Conservation (phyloP, 2,888 invertebrate genomes). For the Volucella inanis region DNA sequence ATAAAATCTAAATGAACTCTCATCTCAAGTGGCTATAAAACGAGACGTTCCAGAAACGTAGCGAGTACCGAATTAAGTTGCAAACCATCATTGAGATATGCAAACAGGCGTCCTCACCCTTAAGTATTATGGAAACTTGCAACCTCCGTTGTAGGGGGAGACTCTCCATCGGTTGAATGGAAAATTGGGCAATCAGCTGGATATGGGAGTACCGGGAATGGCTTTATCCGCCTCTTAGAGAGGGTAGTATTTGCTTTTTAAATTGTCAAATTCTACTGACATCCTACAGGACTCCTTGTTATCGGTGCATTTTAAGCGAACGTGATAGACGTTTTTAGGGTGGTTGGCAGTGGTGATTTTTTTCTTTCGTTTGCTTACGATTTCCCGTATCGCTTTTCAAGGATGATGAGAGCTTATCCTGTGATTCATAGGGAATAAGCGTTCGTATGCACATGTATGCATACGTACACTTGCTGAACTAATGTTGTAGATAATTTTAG, state of each 20-base stretch:
- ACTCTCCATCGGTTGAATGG: neutral
- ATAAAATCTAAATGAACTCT: conserved; percentile 66
- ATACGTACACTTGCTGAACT: conserved; percentile 4
- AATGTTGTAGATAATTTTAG: conserved; percentile 29
- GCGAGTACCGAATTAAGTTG: neutral
- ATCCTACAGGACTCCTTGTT: conserved; percentile 45
- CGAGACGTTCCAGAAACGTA: conserved; percentile 24
- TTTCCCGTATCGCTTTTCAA: conserved; percentile 59
- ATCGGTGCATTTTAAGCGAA: conserved; percentile 59
- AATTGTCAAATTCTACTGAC: conserved; percentile 44
- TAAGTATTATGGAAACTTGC: conserved; percentile 30
- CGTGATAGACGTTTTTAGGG: conserved; percentile 37
- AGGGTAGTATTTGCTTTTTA: neutral
- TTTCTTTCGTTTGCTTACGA: conserved; percentile 26
- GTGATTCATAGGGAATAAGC: conserved; percentile 59
- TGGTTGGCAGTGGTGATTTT: neutral
- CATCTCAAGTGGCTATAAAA: conserved; percentile 64
- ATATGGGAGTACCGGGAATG: conserved; percentile 35
- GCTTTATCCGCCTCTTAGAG: conserved; percentile 46
- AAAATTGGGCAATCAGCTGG: conserved; percentile 65
- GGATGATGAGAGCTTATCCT: conserved; percentile 68
- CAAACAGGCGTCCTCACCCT: conserved; percentile 27
- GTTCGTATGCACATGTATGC: neutral
- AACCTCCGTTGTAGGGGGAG: neutral
- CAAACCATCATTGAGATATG: conserved; percentile 38